A percentile compares a stretch with the other conserved stretches of the same genome.
Evolutionary conservation across 2,797 vertebrate genomes (phyloP).

Genomic region (Hafferia zeledoni): DNA sequence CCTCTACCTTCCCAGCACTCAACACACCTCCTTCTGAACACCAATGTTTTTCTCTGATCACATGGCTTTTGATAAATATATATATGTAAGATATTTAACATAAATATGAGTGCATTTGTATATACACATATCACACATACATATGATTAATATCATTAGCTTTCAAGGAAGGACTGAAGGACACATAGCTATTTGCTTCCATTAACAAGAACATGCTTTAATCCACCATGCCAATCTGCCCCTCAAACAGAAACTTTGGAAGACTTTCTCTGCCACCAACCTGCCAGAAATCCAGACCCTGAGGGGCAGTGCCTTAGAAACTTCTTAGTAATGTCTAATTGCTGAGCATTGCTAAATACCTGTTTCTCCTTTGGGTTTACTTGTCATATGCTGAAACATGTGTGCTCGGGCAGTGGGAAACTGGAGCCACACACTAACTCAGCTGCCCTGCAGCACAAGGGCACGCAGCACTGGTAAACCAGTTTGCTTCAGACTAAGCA

Average conservation of each 20-base stretch:
- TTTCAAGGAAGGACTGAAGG: not conserved
- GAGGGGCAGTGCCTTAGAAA: not conserved
- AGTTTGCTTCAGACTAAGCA: not conserved
- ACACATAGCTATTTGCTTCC: not conserved
- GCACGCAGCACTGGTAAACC: not conserved
- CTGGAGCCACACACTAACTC: fast-evolving
- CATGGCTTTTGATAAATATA: not conserved
- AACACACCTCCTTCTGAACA: not conserved
- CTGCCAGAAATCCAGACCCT: not conserved
- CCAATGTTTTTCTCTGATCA: not conserved
- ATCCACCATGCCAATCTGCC: not conserved
- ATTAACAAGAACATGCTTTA: fast-evolving
- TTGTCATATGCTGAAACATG: fast-evolving
- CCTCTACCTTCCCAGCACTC: not conserved
- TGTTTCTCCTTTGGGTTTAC: not conserved
- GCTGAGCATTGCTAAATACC: not conserved
- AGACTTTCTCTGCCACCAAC: not conserved
- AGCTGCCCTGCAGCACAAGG: not conserved
- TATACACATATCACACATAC: not conserved
- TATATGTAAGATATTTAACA: not conserved
- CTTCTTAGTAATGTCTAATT: not conserved
- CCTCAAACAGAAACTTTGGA: not conserved
- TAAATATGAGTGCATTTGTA: not conserved
- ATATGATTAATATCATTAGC: not conserved
- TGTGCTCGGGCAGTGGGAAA: not conserved